Conservation (phyloP, 1,140 invertebrate genomes). For the Trichonephila inaurata region DNA sequence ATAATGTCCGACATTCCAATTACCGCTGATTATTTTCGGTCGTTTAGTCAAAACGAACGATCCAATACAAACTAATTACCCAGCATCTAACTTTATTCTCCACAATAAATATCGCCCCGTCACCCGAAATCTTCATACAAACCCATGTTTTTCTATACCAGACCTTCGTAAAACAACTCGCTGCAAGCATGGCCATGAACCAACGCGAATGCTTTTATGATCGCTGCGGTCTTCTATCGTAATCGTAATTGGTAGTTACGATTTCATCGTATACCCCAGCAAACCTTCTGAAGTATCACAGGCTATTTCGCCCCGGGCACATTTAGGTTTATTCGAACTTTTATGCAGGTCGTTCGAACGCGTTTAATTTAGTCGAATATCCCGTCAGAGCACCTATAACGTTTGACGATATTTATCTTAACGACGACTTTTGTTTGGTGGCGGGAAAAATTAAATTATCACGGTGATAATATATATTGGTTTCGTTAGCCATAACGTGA, state of each 20-base stretch:
- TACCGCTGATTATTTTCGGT: not conserved
- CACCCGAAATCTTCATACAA: not conserved
- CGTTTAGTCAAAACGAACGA: not conserved
- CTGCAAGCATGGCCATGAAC: not conserved
- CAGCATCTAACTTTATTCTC: not conserved
- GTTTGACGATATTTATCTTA: constrained; percentile 61
- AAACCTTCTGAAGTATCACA: not conserved
- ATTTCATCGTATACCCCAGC: constrained; percentile 43
- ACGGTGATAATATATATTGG: not conserved
- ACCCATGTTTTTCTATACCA: not conserved
- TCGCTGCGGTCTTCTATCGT: constrained; percentile 53
- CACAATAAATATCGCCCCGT: constrained; percentile 14
- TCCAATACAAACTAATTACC: not conserved
- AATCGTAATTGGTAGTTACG: constrained; percentile 74
- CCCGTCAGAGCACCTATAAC: not conserved
- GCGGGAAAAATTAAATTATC: not conserved
- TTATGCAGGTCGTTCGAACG: constrained; percentile 51
- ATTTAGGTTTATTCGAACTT: constrained; percentile 36
- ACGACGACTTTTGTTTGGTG: constrained; percentile 6
- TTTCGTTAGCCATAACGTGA: not conserved
- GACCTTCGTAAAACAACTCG: constrained; percentile 20
- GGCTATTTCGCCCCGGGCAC: constrained; percentile 9
- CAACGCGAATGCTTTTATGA: constrained; percentile 52
- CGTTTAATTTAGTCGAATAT: constrained; percentile 62
- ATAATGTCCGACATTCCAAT: too few species aligned